Conservation (phyloP, 2,113 vertebrate genomes). For the Meriones unguiculatus region DNA sequence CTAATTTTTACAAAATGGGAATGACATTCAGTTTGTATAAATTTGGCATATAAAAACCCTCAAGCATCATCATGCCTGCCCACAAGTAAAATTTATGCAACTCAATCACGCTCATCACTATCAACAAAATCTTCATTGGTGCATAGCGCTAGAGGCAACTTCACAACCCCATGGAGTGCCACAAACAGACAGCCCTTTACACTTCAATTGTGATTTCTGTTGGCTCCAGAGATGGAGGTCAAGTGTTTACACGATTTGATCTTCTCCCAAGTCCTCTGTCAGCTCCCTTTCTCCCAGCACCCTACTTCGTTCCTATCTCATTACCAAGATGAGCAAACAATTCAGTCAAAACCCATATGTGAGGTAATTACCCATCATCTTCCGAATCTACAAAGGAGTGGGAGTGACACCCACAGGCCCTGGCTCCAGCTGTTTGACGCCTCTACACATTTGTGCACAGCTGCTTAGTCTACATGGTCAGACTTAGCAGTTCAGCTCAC, state of each 20-base stretch:
- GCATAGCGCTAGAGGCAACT: neutral
- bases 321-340: neutral
- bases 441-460: neutral
- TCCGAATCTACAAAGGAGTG: neutral
- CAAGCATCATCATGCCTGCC: neutral
- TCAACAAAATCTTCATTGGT: neutral
- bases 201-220: neutral
- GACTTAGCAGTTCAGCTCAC: neutral
- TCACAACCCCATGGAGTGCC: neutral
- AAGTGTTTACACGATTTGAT: neutral
- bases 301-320: no score
- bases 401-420: neutral
- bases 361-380: neutral
- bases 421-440: neutral
- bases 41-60: neutral
- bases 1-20: neutral
- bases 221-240: neutral
- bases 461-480: neutral
- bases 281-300: rapidly evolving
- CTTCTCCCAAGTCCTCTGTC: neutral
- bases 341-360: neutral
- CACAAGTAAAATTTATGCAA: neutral
- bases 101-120: neutral
- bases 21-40: neutral
- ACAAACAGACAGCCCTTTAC: neutral